Conservation (phyloP, 2,113 vertebrate species). For the Rafetus swinhoei region DNA sequence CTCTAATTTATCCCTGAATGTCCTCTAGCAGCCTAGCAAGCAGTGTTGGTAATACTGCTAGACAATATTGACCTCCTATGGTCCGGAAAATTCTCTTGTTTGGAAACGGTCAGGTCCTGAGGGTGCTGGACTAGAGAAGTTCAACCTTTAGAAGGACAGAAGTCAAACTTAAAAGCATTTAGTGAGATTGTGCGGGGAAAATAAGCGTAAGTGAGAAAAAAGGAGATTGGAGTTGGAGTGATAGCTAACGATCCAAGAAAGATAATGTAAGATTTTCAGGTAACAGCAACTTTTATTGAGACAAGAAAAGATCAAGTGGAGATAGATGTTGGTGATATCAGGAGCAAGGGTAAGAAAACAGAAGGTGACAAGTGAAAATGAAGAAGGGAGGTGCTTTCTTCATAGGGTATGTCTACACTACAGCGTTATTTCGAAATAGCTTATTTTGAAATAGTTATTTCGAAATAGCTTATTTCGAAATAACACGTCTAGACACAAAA, state of each 20-base stretch:
- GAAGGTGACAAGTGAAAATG: not conserved
- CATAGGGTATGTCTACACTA: not conserved
- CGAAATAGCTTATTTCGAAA: no score
- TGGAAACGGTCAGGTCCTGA: no score
- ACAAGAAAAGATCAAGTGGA: not conserved
- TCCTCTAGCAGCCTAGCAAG: no score
- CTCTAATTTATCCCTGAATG: no score
- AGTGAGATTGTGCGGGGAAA: not conserved
- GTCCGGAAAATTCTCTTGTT: no score
- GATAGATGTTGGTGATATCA: not conserved
- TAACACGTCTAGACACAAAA: no score
- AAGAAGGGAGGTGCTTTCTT: not conserved
- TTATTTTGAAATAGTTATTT: no score
- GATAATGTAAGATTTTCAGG: not conserved
- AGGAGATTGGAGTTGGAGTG: not conserved
- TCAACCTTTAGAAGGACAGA: not conserved
- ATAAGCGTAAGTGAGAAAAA: not conserved
- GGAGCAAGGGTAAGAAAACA: not conserved
- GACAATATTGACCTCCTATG: no score
- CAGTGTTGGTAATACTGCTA: no score
- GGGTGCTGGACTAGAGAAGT: no score
- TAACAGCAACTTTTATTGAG: not conserved
- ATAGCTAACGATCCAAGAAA: not conserved
- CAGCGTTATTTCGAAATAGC: no score
- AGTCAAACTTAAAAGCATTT: not conserved